phyloP scores from a whole-genome alignment of 1,140 invertebrate genomes.

The Polypedilum pembai region DNA sequence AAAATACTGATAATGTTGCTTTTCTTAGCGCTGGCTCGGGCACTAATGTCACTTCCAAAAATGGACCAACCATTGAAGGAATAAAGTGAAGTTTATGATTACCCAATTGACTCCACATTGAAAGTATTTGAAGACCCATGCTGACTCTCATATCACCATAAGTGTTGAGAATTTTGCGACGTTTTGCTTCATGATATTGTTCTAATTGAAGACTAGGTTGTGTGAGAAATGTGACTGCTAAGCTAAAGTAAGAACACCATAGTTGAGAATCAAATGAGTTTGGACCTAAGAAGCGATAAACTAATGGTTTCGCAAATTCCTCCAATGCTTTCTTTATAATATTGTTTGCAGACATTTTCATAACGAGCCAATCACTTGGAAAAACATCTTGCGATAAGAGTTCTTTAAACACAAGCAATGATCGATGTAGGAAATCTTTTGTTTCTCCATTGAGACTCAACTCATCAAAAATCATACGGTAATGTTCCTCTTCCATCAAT shows the following conservation, averaged over 20 bases:
- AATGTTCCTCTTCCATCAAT: constrained; percentile 79
- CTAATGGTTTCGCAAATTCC: constrained; percentile 79
- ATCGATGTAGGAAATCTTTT: constrained; percentile 83
- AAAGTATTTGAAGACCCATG: constrained; percentile 88
- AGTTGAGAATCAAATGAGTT: constrained; percentile 58
- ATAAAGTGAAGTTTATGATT: constrained; percentile 73
- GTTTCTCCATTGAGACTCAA: constrained; percentile 54
- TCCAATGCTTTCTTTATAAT: constrained; percentile 78
- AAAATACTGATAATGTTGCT: constrained; percentile 89
- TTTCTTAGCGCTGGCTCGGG: constrained; percentile 80
- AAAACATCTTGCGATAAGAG: constrained; percentile 62
- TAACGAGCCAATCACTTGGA: constrained; percentile 85
- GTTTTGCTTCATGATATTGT: constrained; percentile 70
- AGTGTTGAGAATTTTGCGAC: constrained; percentile 67
- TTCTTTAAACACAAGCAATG: constrained; percentile 80
- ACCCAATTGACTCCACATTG: constrained; percentile 89
- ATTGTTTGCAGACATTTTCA: constrained; percentile 84
- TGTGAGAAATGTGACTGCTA: constrained; percentile 80
- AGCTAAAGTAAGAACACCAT: constrained; percentile 85
- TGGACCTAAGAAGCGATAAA: constrained; percentile 69
- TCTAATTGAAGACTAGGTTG: constrained; percentile 81
- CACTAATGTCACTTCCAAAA: constrained; percentile 89
- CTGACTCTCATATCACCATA: constrained; percentile 87
- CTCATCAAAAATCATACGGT: constrained; percentile 79
- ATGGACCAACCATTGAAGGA: constrained; percentile 85